Percentiles rank a stretch among this genome's conserved stretches.
phyloP scores from a whole-genome alignment of 2,888 invertebrate species.

The Therioaphis trifolii region DNA sequence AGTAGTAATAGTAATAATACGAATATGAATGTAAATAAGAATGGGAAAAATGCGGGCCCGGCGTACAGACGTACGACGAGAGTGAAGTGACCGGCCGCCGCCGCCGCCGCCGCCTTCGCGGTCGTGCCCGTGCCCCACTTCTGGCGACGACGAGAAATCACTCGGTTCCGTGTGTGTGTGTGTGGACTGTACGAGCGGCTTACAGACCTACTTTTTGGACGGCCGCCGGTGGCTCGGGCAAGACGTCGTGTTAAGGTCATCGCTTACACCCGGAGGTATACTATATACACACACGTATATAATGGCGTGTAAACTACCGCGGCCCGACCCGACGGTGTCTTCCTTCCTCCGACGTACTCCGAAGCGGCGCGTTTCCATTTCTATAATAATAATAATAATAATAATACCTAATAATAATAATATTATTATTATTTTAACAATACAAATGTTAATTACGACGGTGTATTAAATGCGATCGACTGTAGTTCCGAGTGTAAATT shows the following conservation, averaged over 20 bases:
- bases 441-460: no score
- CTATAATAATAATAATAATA: no score
- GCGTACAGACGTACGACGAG: neutral
- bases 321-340: no score
- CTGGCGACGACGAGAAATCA: conserved; percentile 1
- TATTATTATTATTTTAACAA: no score
- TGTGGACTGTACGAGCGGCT: no score
- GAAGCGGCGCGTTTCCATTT: conserved; percentile 9
- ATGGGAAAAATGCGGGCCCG: no score
- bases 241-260: conserved; percentile 51
- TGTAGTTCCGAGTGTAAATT: no score
- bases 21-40: no score
- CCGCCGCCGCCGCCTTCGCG: neutral
- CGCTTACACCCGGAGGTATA: no score
- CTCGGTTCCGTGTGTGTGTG: conserved; percentile 25
- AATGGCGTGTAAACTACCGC: conserved; percentile 1
- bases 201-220: conserved; percentile 39
- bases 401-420: no score
- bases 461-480: no score
- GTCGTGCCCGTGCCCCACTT: conserved; percentile 55
- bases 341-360: neutral
- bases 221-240: conserved; percentile 3
- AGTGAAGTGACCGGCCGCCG: conserved; percentile 17
- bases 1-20: conserved; percentile 6
- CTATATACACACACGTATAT: no score